These are phyloP conservation scores for Leptopilina boulardi DNA, from an alignment of 1,140 invertebrate species.

Conservation along the genomic window DNA sequence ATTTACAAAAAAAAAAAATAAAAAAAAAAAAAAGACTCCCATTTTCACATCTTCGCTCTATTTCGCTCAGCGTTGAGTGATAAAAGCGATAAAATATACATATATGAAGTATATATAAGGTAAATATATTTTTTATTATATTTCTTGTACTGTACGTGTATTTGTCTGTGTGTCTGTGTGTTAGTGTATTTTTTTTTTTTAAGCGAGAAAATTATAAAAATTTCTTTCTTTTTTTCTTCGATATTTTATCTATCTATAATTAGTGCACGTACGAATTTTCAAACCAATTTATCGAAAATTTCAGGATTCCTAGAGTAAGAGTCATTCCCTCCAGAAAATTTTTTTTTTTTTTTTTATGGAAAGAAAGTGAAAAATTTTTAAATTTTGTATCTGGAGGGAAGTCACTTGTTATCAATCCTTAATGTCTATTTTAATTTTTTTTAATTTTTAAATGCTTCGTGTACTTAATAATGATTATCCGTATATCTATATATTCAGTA, in stretches of 20 bases:
- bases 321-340: slow-evolving; percentile 60
- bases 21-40: slow-evolving; percentile 59
- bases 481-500: slow-evolving; percentile 73
- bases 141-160: too few relatives aligned
- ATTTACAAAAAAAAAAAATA: slow-evolving; percentile 27
- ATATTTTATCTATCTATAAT: too few relatives aligned
- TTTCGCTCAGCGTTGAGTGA: slow-evolving; percentile 40
- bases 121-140: slow-evolving; percentile 45
- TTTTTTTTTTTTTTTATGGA: slow-evolving; percentile 20
- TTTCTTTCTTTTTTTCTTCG: slow-evolving; percentile 35
- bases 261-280: slow-evolving; percentile 53
- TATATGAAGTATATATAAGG: slow-evolving; percentile 57
- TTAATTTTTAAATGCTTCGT: slow-evolving; percentile 59
- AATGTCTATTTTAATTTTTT: slow-evolving; percentile 70
- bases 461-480: slow-evolving; percentile 75
- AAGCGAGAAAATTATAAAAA: neutral
- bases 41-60: slow-evolving; percentile 28
- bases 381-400: slow-evolving; percentile 67
- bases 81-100: slow-evolving; percentile 61
- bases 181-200: slow-evolving; percentile 40
- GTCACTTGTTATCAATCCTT: slow-evolving; percentile 61
- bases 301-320: slow-evolving; percentile 48
- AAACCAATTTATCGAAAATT: slow-evolving; percentile 45
- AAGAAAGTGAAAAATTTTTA: slow-evolving; percentile 32
- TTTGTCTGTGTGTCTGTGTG: slow-evolving; percentile 49